A percentile compares a stretch with the other conserved stretches of the same genome.
These are phyloP conservation scores for Scaptomyza montana DNA, from an alignment of 1,140 invertebrate genomes.

Conservation along the genomic window DNA sequence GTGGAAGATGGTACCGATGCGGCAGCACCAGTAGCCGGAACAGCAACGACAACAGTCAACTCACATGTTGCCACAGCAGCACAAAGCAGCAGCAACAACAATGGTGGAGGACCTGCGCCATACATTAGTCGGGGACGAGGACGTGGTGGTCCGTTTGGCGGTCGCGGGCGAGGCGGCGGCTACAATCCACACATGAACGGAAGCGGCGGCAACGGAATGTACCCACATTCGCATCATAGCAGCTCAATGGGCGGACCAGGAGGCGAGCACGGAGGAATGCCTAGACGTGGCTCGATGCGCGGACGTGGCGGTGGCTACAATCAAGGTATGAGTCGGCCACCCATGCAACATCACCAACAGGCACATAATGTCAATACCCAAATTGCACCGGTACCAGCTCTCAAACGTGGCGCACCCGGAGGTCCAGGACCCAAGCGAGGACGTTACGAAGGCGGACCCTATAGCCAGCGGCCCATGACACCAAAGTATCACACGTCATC, in stretches of 20 bases:
- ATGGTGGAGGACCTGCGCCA: constrained; percentile 61
- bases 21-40: constrained; percentile 25
- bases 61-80: constrained; percentile 44
- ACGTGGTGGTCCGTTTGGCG: constrained; percentile 69
- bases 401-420: constrained; percentile 82
- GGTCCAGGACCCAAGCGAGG: constrained; percentile 81
- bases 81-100: constrained; percentile 50
- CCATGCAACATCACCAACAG: constrained; percentile 76
- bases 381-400: constrained; percentile 80
- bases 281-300: constrained; percentile 72
- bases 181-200: constrained; percentile 79
- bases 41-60: constrained; percentile 36
- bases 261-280: constrained; percentile 66
- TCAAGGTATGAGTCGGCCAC: constrained; percentile 80
- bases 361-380: constrained; percentile 82
- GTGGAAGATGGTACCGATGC: constrained; percentile 55
- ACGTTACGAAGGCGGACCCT: constrained; percentile 79
- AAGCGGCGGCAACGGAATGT: constrained; percentile 65
- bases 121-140: constrained; percentile 70
- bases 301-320: constrained; percentile 77
- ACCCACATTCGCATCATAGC: constrained; percentile 60
- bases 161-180: constrained; percentile 73
- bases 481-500: constrained; percentile 77
- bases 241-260: constrained; percentile 66
- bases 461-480: constrained; percentile 76